Conservation (phyloP, 1,140 invertebrate genomes). For the Lordiphosa stackelbergi region DNA sequence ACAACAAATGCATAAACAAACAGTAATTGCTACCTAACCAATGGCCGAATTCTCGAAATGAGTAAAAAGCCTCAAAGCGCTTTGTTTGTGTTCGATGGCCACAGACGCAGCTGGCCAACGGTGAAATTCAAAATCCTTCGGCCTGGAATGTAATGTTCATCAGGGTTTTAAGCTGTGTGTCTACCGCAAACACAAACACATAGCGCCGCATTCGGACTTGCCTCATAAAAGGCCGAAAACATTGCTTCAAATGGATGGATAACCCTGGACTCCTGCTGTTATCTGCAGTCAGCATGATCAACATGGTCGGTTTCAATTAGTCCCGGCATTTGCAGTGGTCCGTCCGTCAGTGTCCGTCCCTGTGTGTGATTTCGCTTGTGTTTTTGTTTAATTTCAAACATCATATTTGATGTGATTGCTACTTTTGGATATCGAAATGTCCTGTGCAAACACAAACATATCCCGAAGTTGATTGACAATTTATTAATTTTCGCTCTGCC, state of each 20-base stretch:
- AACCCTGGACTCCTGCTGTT: slow-evolving; percentile 2
- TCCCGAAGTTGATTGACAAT: slow-evolving; percentile 19
- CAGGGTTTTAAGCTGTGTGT: slow-evolving; percentile 72
- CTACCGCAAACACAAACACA: slow-evolving; percentile 31
- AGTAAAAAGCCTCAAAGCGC: slow-evolving; percentile 56
- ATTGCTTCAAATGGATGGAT: slow-evolving; percentile 39
- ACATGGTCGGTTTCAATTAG: slow-evolving; percentile 53
- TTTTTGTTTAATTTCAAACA: slow-evolving; percentile 52
- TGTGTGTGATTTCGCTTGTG: slow-evolving; percentile 46
- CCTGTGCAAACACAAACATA: slow-evolving; percentile 39
- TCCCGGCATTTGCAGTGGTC: slow-evolving; percentile 32
- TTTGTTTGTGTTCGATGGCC: slow-evolving; percentile 44
- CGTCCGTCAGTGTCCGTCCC: slow-evolving; percentile 8
- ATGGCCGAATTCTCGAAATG: slow-evolving; percentile 39
- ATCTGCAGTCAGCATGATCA: slow-evolving; percentile 25
- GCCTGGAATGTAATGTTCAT: slow-evolving; percentile 53
- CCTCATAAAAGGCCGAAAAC: slow-evolving; percentile 57
- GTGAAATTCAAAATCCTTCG: slow-evolving; percentile 26
- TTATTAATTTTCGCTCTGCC: slow-evolving; percentile 18
- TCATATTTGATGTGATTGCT: slow-evolving; percentile 69
- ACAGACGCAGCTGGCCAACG: slow-evolving; percentile 8
- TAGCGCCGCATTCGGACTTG: slow-evolving; percentile 13
- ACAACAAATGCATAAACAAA: slow-evolving; percentile 63
- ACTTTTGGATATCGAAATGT: slow-evolving; percentile 41
- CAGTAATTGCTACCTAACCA: slow-evolving; percentile 72